Conservation (phyloP, 2,797 vertebrate genomes). For the Pantherophis alleghaniensis region DNA sequence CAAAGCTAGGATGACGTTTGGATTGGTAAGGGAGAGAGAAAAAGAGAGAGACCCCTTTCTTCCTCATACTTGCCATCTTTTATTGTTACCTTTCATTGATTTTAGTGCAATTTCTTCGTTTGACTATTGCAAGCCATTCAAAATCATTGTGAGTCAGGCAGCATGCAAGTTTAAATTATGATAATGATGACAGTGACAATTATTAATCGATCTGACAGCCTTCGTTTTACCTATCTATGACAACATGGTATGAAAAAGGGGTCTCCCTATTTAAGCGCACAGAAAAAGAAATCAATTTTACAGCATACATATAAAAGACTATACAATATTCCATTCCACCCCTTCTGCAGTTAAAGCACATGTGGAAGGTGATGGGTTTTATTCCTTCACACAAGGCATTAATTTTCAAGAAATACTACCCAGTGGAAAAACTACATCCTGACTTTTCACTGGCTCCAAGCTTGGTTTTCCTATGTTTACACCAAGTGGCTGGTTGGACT, state of each 20-base stretch:
- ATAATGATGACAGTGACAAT: not conserved
- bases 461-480: slow-evolving; percentile 59
- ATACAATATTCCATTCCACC: not conserved
- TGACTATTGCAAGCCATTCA: not conserved
- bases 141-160: not conserved
- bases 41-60: not conserved
- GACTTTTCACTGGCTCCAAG: slow-evolving; percentile 49
- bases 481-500: slow-evolving; percentile 68
- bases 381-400: slow-evolving; percentile 57
- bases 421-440: slow-evolving; percentile 22
- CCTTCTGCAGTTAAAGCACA: slow-evolving; percentile 44
- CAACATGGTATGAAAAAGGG: not conserved
- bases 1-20: not conserved
- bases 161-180: not conserved
- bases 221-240: not conserved
- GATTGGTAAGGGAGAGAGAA: not conserved
- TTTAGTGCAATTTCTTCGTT: not conserved
- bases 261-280: not conserved
- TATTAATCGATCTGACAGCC: not conserved
- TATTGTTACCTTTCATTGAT: not conserved
- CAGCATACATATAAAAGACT: not conserved
- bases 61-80: not conserved
- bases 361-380: slow-evolving; percentile 20
- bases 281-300: not conserved
- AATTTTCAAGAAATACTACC: slow-evolving; percentile 54